These are phyloP conservation scores for Drosophila diplacantha DNA, from an alignment of 2,888 invertebrate genomes.

Conservation along the genomic window DNA sequence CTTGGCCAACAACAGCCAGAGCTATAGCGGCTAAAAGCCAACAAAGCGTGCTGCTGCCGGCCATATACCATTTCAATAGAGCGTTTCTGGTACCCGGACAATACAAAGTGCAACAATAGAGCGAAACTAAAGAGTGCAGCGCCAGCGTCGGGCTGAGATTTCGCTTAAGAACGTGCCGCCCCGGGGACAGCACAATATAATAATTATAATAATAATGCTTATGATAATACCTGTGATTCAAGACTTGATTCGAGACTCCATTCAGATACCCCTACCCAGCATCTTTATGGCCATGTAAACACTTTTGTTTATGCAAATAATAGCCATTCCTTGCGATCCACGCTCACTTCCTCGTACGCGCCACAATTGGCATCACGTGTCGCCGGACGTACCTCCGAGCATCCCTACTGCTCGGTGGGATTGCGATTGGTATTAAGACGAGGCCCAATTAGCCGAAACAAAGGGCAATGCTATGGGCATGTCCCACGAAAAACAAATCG, in stretches of 20 bases:
- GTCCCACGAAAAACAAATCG: conserved; percentile 16
- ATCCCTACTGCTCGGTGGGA: not conserved
- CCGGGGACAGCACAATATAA: conserved; percentile 20
- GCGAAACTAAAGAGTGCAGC: conserved; percentile 37
- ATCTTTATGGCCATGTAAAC: conserved; percentile 50
- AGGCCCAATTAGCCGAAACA: conserved; percentile 52
- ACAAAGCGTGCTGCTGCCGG: conserved; percentile 22
- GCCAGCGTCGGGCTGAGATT: conserved; percentile 53
- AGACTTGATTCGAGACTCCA: conserved; percentile 33
- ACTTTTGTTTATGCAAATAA: conserved; percentile 57
- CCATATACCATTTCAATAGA: conserved; percentile 36
- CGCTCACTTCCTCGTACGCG: conserved; percentile 56
- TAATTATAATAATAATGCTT: conserved; percentile 16
- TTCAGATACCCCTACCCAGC: conserved; percentile 28
- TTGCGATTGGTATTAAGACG: conserved; percentile 13
- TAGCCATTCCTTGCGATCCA: conserved; percentile 43
- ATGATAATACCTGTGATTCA: conserved; percentile 4
- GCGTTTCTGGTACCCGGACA: conserved; percentile 26
- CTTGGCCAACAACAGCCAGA: conserved; percentile 26
- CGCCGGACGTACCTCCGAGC: conserved; percentile 19
- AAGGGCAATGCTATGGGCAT: conserved; percentile 37
- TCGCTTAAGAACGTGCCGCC: conserved; percentile 59
- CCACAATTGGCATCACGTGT: conserved; percentile 40
- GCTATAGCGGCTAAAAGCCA: conserved; percentile 19
- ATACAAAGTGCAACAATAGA: conserved; percentile 30